Base-by-base conservation (phyloP, 2,888 invertebrate species). In the Aplocera efformata region DNA sequence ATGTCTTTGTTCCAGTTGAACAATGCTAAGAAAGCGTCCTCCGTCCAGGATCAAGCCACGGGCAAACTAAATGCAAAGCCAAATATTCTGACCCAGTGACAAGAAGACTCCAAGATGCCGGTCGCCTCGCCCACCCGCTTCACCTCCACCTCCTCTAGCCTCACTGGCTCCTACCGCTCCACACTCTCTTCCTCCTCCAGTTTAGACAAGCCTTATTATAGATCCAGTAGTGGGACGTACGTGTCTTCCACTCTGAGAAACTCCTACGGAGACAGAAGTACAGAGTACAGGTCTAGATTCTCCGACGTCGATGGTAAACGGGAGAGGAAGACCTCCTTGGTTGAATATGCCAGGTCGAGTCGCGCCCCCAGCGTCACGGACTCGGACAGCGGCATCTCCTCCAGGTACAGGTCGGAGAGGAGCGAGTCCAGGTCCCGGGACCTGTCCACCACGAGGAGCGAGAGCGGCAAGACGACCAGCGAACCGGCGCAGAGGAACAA, bases 91-190 rank as follows among this genome's bases (percentile, higher is more conserved):
- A 17, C 3, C 10, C 7, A 17, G 22, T 5, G 20, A 17, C 13
- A n/a, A 24, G 1, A 26, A 38, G 22, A 49, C 31, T 17, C 39
- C 67, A 84, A 61, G 50, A 91, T 91, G 91, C 90, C 91, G 52
- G 90, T 90, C 30, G 84, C 90, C 5, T 90, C 90, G 8, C 91
- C 91, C 2, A 90, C 90, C 17, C 72, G 90, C 24, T 88, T 79
- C 53, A 73, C 66, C 20, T 62, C 80, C 0, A 70, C 80, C 1
- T 88, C 89, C 21, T 79, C 85, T 41, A 69, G 69, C 70, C 63
- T 85, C 40, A 86, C 90, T 20, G 86, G 91, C 10, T 89, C 90
- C 0, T 88, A 79, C 43, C 54, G 88, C 1, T 80, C 88, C 0
- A 79, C 82, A 0, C 60, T 89, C 6, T 82, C 84, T 28, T 85